Percentiles rank a stretch among this genome's conserved stretches.
These are phyloP conservation scores for Aspidiotus destructor DNA, from an alignment of 2,888 invertebrate genomes.

Conservation along the genomic window DNA sequence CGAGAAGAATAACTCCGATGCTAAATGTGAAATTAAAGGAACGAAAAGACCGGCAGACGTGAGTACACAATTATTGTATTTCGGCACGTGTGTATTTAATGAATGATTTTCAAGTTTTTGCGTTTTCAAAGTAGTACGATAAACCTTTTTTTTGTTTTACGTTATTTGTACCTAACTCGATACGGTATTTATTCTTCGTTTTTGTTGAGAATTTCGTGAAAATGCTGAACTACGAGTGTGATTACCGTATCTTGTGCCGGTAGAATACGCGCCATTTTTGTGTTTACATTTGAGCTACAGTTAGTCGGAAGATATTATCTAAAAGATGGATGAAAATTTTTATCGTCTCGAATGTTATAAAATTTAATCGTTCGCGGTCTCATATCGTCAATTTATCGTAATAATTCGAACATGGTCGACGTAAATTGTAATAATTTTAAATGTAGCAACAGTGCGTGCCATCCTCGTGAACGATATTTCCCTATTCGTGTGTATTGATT, in stretches of 20 bases:
- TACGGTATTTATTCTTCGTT: too few relatives aligned
- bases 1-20: constrained; percentile 61
- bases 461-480: constrained; percentile 18
- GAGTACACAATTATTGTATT: constrained; percentile 44
- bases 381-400: too few relatives aligned
- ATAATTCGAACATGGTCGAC: constrained; percentile 2
- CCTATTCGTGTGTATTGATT: constrained; percentile 11
- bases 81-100: constrained; percentile 24
- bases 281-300: constrained; percentile 22
- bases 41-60: constrained; percentile 82
- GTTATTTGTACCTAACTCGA: neutral
- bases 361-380: neutral
- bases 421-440: constrained; percentile 21
- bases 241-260: constrained; percentile 14
- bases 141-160: too few relatives aligned
- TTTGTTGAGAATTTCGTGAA: neutral
- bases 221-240: neutral
- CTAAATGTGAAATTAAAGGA: constrained; percentile 74
- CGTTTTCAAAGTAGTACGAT: neutral
- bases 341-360: neutral
- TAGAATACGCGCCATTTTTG: constrained; percentile 30
- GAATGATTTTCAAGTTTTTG: neutral
- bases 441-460: constrained; percentile 21
- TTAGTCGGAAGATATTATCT: neutral
- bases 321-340: neutral